Evolutionary conservation across 1,140 invertebrate genomes (phyloP).

Genomic region (Trichomalopsis sarcophagae): DNA sequence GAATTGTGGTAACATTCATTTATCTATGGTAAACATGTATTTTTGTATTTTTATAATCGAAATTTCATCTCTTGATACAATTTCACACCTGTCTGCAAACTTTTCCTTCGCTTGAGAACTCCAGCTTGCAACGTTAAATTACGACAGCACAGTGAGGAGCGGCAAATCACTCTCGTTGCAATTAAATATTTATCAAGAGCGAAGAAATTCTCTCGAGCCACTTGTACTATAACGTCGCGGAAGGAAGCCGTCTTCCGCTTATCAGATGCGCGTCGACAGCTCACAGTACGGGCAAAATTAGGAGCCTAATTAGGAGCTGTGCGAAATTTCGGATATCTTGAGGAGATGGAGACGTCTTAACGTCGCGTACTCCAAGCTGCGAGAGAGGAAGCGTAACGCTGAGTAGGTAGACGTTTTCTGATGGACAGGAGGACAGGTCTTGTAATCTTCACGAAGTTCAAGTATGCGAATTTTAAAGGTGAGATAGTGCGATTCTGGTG

Average conservation of each 20-base stretch:
- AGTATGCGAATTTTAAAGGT: slow-evolving; percentile 32
- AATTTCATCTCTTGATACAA: no score
- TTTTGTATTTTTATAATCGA: no score
- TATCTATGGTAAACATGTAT: no score
- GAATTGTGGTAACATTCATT: no score
- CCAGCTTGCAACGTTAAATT: no score
- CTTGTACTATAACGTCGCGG: neutral
- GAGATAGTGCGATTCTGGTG: neutral
- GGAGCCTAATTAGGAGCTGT: slow-evolving; percentile 62
- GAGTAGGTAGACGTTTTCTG: neutral
- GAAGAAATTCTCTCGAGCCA: slow-evolving; percentile 60
- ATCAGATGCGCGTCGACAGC: slow-evolving; percentile 61
- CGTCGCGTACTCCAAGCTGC: neutral
- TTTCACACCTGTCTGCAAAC: no score
- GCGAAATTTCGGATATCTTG: slow-evolving; percentile 43
- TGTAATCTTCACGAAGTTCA: neutral
- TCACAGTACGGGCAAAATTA: slow-evolving; percentile 56
- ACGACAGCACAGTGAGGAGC: neutral
- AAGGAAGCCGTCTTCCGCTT: slow-evolving; percentile 40
- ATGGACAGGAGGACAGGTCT: neutral
- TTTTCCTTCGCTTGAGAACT: no score
- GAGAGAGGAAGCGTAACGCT: neutral
- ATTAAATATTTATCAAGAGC: slow-evolving; percentile 71
- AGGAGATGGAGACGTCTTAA: neutral
- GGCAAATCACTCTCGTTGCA: slow-evolving; percentile 57